Conservation (phyloP, 2,113 vertebrate species). For the Antigone vipio region DNA sequence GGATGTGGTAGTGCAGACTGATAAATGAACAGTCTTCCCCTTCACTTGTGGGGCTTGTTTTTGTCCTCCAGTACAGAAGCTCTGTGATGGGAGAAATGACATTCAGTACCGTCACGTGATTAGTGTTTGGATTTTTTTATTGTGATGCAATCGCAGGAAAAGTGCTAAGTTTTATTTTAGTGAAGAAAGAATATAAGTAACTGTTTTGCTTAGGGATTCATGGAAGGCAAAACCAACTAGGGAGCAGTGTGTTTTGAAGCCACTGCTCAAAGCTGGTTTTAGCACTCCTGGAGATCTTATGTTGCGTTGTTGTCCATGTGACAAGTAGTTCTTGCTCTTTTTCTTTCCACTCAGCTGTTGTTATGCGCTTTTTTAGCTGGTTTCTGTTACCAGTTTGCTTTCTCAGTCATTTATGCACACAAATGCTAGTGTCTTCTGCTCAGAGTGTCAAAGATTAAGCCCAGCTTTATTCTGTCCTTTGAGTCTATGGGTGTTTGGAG, state of each 20-base stretch:
- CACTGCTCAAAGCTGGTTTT: neutral
- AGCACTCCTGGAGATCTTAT: neutral
- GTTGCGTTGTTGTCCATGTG: neutral
- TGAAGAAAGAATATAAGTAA: neutral
- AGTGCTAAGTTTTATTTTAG: neutral
- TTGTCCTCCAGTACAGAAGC: neutral
- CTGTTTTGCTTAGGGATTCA: neutral
- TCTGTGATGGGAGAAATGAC: slow-evolving; percentile 21
- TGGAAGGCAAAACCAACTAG: neutral
- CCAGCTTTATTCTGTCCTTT: neutral
- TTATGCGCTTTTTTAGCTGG: neutral
- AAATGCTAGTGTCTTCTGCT: neutral
- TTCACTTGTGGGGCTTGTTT: slow-evolving; percentile 49
- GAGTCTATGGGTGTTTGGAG: neutral
- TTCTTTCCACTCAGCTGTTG: neutral
- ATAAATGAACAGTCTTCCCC: slow-evolving; percentile 63
- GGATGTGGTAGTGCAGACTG: slow-evolving; percentile 69
- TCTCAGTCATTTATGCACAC: neutral
- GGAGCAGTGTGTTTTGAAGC: neutral
- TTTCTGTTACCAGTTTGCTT: neutral
- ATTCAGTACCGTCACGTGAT: neutral
- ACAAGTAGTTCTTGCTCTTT: neutral
- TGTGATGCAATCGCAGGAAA: neutral
- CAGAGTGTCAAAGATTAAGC: neutral
- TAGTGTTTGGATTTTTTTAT: neutral